Conservation (phyloP, 2,888 invertebrate genomes). For the Coleophora flavipennella region DNA sequence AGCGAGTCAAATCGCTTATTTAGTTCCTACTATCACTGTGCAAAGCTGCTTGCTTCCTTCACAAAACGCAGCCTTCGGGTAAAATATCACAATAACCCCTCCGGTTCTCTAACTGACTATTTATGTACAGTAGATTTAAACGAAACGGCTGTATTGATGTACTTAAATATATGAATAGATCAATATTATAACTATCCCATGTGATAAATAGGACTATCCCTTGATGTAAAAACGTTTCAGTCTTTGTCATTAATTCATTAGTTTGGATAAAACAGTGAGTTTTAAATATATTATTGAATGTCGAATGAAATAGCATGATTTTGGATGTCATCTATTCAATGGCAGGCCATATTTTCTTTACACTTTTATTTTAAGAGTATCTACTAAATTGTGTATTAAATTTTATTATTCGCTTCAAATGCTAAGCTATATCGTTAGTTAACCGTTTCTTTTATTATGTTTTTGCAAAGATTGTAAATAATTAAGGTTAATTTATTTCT, state of each 20-base stretch:
- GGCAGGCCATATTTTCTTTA: constrained; percentile 24
- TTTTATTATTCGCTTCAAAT: constrained; percentile 29
- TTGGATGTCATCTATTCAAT: constrained; percentile 20
- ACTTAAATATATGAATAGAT: constrained; percentile 44
- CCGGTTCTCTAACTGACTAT: constrained; percentile 14
- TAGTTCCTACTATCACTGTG: too few species aligned
- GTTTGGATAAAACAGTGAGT: constrained; percentile 10
- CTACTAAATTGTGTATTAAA: constrained; percentile 29
- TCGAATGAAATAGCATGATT: constrained; percentile 17
- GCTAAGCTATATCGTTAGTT: constrained; percentile 16
- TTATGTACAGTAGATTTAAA: constrained; percentile 25
- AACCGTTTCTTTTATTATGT: constrained; percentile 21
- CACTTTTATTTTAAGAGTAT: constrained; percentile 38
- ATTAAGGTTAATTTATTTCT: constrained; percentile 3
- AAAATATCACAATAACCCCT: too few species aligned
- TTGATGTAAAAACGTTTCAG: constrained; percentile 12
- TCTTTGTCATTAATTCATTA: constrained; percentile 19
- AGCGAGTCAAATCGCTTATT: too few species aligned
- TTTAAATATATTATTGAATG: constrained; percentile 12
- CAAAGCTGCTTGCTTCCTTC: too few species aligned
- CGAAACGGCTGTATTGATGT: constrained; percentile 43
- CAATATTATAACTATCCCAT: constrained; percentile 34
- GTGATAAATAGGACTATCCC: constrained; percentile 40
- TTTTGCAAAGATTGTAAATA: constrained; percentile 42
- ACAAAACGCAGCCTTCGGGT: too few species aligned